These are phyloP conservation scores for Mixornis gularis DNA, from an alignment of 2,113 vertebrate species.

Conservation along the genomic window DNA sequence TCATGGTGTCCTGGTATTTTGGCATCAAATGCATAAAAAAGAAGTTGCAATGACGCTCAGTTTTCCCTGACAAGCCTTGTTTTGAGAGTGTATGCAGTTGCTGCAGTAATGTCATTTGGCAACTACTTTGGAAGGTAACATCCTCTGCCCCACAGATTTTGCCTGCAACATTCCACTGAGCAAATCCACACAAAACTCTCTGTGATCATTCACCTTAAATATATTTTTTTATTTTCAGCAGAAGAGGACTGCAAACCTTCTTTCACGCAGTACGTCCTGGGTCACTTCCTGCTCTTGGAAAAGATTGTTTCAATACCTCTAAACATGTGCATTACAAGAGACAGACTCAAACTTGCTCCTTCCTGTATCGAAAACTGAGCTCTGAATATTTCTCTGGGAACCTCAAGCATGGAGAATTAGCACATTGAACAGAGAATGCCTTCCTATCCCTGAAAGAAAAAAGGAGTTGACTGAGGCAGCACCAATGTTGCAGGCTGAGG, in stretches of 20 bases:
- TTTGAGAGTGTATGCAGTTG: background rate
- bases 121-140: background rate
- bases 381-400: background rate
- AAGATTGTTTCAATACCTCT: background rate
- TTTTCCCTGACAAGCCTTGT: background rate
- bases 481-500: background rate
- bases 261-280: background rate
- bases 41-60: background rate
- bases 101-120: background rate
- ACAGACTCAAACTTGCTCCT: background rate
- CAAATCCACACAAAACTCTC: background rate
- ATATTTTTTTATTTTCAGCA: background rate
- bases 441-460: background rate
- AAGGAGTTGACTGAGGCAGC: background rate
- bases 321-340: background rate
- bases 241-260: background rate
- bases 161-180: background rate
- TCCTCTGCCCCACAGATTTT: background rate
- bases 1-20: background rate
- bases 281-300: background rate
- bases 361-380: accelerated
- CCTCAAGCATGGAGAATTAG: background rate
- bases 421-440: background rate
- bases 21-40: background rate
- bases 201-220: background rate